Base-by-base conservation (phyloP, 1,140 invertebrate species). In the Ganaspis sp. region DNA sequence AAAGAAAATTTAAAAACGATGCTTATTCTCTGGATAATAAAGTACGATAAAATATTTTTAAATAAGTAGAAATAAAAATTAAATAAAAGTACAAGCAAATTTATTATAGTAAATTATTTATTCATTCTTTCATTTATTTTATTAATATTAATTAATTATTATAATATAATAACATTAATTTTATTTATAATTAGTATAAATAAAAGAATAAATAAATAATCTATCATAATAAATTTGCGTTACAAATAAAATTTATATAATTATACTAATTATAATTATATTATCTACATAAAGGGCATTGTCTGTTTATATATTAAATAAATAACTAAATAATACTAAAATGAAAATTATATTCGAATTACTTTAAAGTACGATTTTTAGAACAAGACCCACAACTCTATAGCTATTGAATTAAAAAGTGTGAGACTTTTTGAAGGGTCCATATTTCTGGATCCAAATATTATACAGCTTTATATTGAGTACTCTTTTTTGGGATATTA, bases 401-500 rank as follows among this genome's bases (percentile, higher is more conserved):
- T 84, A 58, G 23, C 45, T 15, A 86, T 88, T 45, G 81, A 80
- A n/a, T 83, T 88, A 45, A 21, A 80, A 12, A 86, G 77, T 70
- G 49, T 87, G 26, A 81, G 42, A n/a, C 34, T 87, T 21, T 86
- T 84, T 19, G 70, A 83, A 12, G 80, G 70, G 17, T 81, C 79
- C 1, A 12, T 86, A 15, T 73, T 75, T 70, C 21, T 70, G 4
- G 73, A 84, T 21, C 21, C 74, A 0, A 75, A 82, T 3, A 70
- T 81, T 70, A 76, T 80, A 5, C 64, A 84, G 21, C 53, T 88
- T 54, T 88, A 82, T 34, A 29, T 88, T 4, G 85, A 88, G 15
- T 88, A 84, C 71, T 79, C 80, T 0, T 87, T 87, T 29, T 78
- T 88, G 42, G 83, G 83, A 8, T 77, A 85, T 64, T 40, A n/a